Conservation (phyloP, 2,888 invertebrate species). For the Dryadula phaetusa region DNA sequence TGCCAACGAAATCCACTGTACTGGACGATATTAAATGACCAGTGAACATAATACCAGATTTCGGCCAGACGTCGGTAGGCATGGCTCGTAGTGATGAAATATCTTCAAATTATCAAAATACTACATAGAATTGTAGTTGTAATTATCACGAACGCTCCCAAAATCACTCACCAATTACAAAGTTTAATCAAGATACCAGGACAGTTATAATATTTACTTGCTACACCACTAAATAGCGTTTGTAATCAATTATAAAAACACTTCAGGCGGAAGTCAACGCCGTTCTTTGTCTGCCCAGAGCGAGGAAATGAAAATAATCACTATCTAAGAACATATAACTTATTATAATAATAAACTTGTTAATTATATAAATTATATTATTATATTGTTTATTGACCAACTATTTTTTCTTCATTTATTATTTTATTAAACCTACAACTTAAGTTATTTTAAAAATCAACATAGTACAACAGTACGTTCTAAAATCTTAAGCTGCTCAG, state of each 20-base stretch:
- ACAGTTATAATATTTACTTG: slow-evolving; percentile 59
- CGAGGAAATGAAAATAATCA: too few relatives aligned
- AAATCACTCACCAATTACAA: slow-evolving; percentile 26
- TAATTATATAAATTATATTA: background rate
- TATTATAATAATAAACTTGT: slow-evolving; percentile 7
- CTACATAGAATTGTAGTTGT: slow-evolving; percentile 56
- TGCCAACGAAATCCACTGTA: slow-evolving; percentile 28
- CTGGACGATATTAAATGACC: slow-evolving; percentile 60
- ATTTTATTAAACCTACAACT: too few relatives aligned
- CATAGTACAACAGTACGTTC: too few relatives aligned
- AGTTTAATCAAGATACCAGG: slow-evolving; percentile 44
- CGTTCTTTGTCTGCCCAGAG: too few relatives aligned
- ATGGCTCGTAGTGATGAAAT: slow-evolving; percentile 40
- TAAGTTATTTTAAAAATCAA: too few relatives aligned
- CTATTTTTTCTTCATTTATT: too few relatives aligned
- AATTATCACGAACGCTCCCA: slow-evolving; percentile 54
- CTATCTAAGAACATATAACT: too few relatives aligned
- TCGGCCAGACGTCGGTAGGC: slow-evolving; percentile 45
- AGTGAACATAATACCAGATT: slow-evolving; percentile 50
- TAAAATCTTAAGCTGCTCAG: slow-evolving; percentile 87
- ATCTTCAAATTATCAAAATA: slow-evolving; percentile 33
- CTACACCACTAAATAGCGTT: slow-evolving; percentile 54
- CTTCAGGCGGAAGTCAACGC: too few relatives aligned
- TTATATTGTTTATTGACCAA: slow-evolving; percentile 3
- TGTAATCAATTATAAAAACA: slow-evolving; percentile 19